Evolutionary conservation across 2,797 vertebrate genomes (phyloP), one percentile per base, ranked within the genome.

Genomic region (Anas acuta): DNA sequence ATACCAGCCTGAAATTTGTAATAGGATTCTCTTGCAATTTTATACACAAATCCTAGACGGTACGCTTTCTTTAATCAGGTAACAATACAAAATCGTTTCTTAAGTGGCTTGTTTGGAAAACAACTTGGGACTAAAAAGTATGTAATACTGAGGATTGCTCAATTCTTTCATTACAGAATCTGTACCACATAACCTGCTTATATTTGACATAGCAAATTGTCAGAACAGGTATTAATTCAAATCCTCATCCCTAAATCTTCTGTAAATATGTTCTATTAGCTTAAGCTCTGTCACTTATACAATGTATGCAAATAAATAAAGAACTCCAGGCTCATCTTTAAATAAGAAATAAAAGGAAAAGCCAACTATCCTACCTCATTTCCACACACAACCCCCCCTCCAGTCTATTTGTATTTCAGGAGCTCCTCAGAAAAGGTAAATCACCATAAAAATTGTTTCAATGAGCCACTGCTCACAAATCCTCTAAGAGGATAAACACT

Each of bases 271-370:
- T 45, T 92, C 79, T 73, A 20, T 16, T 30, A 89, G 57, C 49
- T 72, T 74, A 87, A 45, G 4, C 56, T 90, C 91, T 87, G 66
- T 60, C 56, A 66, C 18, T 87, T 84, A 47, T 9, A 47, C 30
- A 72, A 81, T 13, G 16, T 57, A 82, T 35, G 74, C 41, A 94
- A 90, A 95, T 70, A 87, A 51, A 95, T 47, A 80, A 66, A 94
- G 41, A 96, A 71, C 45, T 88, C 51, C 3, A 22, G 39, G 82
- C 78, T 95, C 61, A 87, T 82, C 65, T 87, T 91, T 78, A 92
- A 35, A 79, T 43, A 88, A 69, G n/a, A 93, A 84, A 84, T 73
- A 74, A 35, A 83, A 87, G 82, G 9, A 75, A 93, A 89, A 87
- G 6, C 12, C 30, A 72, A 30, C 6, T 54, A 47, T 23, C 26